phyloP scores from a whole-genome alignment of 2,797 vertebrate species.

The Iguana delicatissima region DNA sequence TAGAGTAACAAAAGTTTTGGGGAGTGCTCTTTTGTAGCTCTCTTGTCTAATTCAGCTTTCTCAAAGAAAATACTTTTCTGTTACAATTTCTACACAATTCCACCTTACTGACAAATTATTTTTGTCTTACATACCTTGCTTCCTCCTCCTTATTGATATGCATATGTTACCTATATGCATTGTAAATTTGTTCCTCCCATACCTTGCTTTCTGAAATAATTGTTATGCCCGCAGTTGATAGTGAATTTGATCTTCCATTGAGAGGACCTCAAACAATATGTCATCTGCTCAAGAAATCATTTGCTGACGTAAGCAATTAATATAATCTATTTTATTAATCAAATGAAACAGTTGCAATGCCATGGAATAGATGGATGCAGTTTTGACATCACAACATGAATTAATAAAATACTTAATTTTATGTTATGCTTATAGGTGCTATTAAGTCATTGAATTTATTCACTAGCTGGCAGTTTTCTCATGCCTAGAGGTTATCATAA shows the following conservation, averaged over 20 bases:
- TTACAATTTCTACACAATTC: neutral
- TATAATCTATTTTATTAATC: neutral
- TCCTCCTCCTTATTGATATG: too few species aligned
- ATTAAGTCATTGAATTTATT: neutral
- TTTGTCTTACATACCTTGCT: neutral
- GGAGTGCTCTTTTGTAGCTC: neutral
- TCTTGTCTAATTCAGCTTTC: neutral
- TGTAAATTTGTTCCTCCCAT: too few species aligned
- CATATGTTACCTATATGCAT: too few species aligned
- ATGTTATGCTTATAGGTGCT: neutral
- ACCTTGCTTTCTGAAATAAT: neutral
- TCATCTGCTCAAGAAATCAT: constrained; percentile 15
- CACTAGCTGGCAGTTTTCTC: neutral
- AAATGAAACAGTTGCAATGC: neutral
- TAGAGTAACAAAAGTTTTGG: neutral
- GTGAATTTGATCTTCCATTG: neutral
- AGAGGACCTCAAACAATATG: neutral
- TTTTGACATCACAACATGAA: neutral
- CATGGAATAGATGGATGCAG: neutral
- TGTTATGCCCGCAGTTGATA: neutral
- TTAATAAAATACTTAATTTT: neutral
- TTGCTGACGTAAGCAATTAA: neutral
- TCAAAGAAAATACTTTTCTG: neutral
- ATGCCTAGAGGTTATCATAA: neutral
- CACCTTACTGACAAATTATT: neutral